Percentiles rank a stretch among this genome's conserved stretches.
Conservation (phyloP, 1,140 invertebrate species). For the Pachypsylla venusta region DNA sequence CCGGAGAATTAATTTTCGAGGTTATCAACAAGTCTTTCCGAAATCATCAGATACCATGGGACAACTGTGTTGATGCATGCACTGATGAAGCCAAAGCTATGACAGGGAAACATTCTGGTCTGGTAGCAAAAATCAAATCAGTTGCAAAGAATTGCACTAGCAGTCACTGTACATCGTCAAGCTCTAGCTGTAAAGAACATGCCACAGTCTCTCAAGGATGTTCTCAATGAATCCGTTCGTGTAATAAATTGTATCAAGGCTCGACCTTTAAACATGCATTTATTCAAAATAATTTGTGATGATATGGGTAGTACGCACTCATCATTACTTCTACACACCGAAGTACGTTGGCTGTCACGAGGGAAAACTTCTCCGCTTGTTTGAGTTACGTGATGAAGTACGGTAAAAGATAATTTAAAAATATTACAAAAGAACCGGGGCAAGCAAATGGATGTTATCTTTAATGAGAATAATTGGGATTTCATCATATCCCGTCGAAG, state of each 20-base stretch:
- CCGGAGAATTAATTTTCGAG: conserved; percentile 10
- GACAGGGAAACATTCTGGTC: conserved; percentile 9
- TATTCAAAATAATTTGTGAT: conserved; percentile 25
- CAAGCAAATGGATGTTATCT: too few relatives aligned
- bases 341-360: conserved; percentile 29
- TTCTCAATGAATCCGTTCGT: conserved; percentile 17
- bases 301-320: conserved; percentile 28
- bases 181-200: conserved; percentile 15
- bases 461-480: too few relatives aligned
- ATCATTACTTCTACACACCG: conserved; percentile 27
- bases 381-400: conserved; percentile 27
- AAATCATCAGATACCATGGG: conserved; percentile 7
- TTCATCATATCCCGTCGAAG: too few relatives aligned
- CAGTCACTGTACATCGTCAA: conserved; percentile 19
- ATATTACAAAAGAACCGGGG: too few relatives aligned
- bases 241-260: conserved; percentile 21
- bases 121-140: conserved; percentile 2
- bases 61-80: conserved; percentile 11
- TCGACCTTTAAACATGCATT: conserved; percentile 14
- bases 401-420: too few relatives aligned
- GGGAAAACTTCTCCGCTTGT: conserved; percentile 29
- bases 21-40: not conserved
- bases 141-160: conserved; percentile 14
- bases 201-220: conserved; percentile 12
- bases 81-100: conserved; percentile 15